Base-by-base conservation (phyloP, 35 echinoderm and acorn worm species). In the Apostichopus californicus region DNA sequence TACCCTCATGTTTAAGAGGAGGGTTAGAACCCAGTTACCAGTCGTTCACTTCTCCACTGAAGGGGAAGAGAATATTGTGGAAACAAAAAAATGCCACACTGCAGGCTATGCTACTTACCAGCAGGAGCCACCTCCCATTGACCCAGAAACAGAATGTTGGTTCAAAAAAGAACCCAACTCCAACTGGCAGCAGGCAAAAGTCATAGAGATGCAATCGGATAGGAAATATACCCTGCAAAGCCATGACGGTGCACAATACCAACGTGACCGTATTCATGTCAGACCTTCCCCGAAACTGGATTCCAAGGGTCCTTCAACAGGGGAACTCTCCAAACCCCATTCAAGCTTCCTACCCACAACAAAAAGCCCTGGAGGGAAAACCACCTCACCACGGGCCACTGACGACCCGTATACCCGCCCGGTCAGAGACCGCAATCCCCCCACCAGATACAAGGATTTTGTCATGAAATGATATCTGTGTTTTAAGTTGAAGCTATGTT, bases 31-130 rank as follows among this genome's bases (percentile, higher is more conserved):
- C 22, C 34, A 28, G 8, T 59, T 56, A 85, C 46, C 81, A 14
- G 81, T 85, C 55, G 81, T 85, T 85, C 17, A 85, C 13, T 85
- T 85, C 55, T 85, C 81, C 81, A 85, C 81, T 9, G 56, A 85
- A 85, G 56, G 81, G 81, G 81, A 85, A 56, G 46, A 85, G 6
- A 85, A 21, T 59, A 85, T 85, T 57, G 81, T 59, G 13, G 81
- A 85, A 85, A 59, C 9, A 5, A 85, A 85, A 13, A 8, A 54
- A 56, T 7, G 56, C 46, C 56, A 59, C 15, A 56, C 81, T 85
- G 34, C 46, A 4, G 46, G 25, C 15, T 59, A 56, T 85, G 81
- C 81, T 21, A 59, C 46, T 52, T 52, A 85, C 20, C 21, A 58
- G 81, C 56, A 55, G 4, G 34, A 85, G 54, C 81, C 81, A 85